Conservation (phyloP, 2,113 vertebrate genomes). For the Malurus elegans region DNA sequence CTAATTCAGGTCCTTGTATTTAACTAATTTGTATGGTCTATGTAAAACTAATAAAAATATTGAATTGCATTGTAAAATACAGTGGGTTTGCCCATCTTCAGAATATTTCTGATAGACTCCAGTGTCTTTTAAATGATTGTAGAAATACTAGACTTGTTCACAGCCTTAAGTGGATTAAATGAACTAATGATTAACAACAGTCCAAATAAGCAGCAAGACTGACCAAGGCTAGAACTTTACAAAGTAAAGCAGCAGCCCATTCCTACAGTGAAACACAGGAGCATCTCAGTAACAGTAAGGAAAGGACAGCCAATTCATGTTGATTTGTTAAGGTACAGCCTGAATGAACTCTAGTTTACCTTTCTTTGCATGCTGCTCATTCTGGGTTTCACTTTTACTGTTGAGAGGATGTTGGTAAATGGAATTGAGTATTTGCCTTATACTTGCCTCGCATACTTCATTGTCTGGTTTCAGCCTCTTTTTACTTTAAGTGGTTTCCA, state of each 20-base stretch:
- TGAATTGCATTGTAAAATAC: neutral
- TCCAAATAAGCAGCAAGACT: neutral
- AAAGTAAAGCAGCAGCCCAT: neutral
- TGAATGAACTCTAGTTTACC: neutral
- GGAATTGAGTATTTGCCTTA: neutral
- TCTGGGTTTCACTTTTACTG: neutral
- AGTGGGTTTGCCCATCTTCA: neutral
- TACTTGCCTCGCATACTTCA: neutral
- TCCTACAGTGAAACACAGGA: neutral
- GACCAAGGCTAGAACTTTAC: neutral
- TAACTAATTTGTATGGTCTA: neutral
- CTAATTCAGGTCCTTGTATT: neutral
- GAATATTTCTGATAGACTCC: neutral
- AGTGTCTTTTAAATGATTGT: neutral
- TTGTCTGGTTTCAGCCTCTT: neutral
- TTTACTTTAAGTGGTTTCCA: neutral
- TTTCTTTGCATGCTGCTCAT: neutral
- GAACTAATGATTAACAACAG: neutral
- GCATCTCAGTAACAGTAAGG: neutral
- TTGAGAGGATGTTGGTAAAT: neutral
- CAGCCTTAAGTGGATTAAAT: neutral
- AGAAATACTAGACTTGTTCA: neutral
- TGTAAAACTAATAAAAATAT: neutral
- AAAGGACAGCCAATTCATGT: neutral
- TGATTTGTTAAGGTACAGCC: neutral